These are phyloP conservation scores for Myodes glareolus DNA, from an alignment of 2,113 vertebrate species.

Conservation along the genomic window DNA sequence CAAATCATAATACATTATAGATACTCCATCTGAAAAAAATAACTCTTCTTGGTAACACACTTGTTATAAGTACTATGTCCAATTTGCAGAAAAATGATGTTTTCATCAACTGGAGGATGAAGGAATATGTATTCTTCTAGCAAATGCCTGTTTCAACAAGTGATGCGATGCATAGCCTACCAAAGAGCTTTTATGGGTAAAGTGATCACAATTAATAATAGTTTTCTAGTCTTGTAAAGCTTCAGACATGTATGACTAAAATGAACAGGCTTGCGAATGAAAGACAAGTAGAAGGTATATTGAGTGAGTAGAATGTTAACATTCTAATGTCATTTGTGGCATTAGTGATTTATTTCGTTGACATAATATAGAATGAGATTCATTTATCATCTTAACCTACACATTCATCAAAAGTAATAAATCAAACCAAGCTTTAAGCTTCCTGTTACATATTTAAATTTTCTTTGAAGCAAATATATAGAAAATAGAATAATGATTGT, in stretches of 20 bases:
- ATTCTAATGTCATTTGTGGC: slow-evolving; percentile 71
- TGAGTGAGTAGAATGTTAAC: slow-evolving; percentile 61
- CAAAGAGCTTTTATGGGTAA: neutral
- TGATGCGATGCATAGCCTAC: neutral
- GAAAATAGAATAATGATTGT: neutral
- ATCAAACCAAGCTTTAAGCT: slow-evolving; percentile 8
- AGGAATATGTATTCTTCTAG: neutral
- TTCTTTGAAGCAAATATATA: slow-evolving; percentile 61
- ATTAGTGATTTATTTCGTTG: slow-evolving; percentile 76
- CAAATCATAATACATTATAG: neutral
- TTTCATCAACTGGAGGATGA: neutral
- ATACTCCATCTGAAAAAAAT: neutral
- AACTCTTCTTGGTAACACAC: neutral
- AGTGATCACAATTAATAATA: slow-evolving; percentile 51
- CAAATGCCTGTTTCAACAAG: neutral
- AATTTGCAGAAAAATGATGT: neutral
- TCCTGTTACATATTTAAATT: slow-evolving; percentile 56
- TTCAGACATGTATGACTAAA: slow-evolving; percentile 53
- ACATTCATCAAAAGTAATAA: slow-evolving; percentile 45
- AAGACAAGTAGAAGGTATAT: slow-evolving; percentile 62
- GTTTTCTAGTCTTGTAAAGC: slow-evolving; percentile 31
- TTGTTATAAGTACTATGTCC: neutral
- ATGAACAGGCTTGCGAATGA: slow-evolving; percentile 37
- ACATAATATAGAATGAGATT: slow-evolving; percentile 74
- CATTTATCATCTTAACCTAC: slow-evolving; percentile 76